These are phyloP conservation scores for Sturnus vulgaris DNA, from an alignment of 2,113 vertebrate species.

Conservation along the genomic window DNA sequence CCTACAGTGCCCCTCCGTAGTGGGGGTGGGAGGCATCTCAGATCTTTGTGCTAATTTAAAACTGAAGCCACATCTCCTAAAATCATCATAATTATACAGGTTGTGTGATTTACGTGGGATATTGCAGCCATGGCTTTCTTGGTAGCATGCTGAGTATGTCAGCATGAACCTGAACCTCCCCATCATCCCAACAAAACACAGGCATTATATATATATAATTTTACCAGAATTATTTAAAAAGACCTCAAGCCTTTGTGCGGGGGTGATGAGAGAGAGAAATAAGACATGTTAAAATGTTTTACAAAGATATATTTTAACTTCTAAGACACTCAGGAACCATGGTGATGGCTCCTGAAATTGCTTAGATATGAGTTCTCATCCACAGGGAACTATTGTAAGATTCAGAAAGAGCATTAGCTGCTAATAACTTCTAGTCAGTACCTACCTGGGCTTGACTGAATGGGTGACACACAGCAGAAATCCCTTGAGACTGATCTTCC, in stretches of 20 bases:
- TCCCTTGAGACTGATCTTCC: background rate
- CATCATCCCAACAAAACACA: background rate
- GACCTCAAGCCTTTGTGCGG: background rate
- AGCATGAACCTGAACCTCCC: background rate
- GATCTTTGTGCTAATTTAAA: background rate
- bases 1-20: rapidly evolving
- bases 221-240: background rate
- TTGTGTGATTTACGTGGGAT: background rate
- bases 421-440: background rate
- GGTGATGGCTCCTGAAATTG: conserved; percentile 53
- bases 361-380: conserved; percentile 40
- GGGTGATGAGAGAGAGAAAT: background rate
- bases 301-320: conserved; percentile 49
- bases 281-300: conserved; percentile 10
- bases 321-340: conserved; percentile 52
- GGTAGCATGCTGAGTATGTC: background rate
- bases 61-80: background rate
- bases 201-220: background rate
- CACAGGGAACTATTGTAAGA: conserved; percentile 21
- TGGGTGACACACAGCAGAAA: background rate
- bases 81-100: background rate
- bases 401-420: background rate
- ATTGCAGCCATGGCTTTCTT: background rate
- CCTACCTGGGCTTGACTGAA: background rate
- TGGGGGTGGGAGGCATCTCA: background rate